These are phyloP conservation scores for Melitaea cinxia DNA, from an alignment of 1,140 invertebrate species.

Conservation along the genomic window DNA sequence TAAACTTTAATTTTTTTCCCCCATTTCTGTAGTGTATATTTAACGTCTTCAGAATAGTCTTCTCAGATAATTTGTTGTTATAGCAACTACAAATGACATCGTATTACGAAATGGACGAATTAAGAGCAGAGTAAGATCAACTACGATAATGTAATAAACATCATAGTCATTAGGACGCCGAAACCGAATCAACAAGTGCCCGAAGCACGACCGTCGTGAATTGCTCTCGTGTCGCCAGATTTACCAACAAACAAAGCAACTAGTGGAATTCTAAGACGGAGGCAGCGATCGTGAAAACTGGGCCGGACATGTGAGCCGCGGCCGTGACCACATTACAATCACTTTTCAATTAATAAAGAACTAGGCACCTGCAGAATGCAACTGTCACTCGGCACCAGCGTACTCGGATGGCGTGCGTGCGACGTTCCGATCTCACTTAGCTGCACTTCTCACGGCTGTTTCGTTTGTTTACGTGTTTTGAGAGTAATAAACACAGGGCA, in stretches of 20 bases:
- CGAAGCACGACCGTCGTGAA: conserved; percentile 3
- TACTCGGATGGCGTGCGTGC: conserved; percentile 46
- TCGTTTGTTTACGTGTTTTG: conserved; percentile 67
- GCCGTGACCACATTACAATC: conserved; percentile 78
- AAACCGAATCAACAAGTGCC: conserved; percentile 69
- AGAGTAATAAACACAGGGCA: conserved; percentile 62
- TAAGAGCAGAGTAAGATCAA: neutral
- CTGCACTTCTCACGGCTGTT: conserved; percentile 61
- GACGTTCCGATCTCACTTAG: conserved; percentile 54
- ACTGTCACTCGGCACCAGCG: conserved; percentile 59
- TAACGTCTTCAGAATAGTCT: neutral
- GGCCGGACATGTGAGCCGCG: conserved; percentile 77
- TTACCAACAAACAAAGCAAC: conserved; percentile 72
- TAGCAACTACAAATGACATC: neutral
- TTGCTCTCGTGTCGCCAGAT: conserved; percentile 19
- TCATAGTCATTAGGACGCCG: conserved; percentile 17
- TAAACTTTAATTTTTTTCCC: neutral
- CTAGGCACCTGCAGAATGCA: conserved; percentile 73
- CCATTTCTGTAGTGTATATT: too few relatives aligned
- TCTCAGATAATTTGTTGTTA: neutral
- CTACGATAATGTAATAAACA: conserved; percentile 4
- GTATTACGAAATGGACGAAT: neutral
- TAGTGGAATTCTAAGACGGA: conserved; percentile 68
- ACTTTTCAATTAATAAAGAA: conserved; percentile 80
- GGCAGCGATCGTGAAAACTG: conserved; percentile 76